phyloP scores from a whole-genome alignment of 2,113 vertebrate species.

The Cynoglossus semilaevis region DNA sequence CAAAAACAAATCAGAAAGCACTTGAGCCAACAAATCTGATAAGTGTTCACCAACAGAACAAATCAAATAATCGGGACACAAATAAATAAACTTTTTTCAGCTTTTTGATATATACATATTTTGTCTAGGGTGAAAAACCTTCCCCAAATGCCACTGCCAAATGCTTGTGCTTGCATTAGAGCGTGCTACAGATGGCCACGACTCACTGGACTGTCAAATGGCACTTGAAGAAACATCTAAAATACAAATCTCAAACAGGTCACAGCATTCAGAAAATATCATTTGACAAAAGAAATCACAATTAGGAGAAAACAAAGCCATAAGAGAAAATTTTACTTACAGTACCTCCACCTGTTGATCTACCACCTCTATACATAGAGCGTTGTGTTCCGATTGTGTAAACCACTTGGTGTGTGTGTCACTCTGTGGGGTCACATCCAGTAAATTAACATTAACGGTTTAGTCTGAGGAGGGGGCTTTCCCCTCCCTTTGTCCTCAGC shows the following conservation, averaged over 20 bases:
- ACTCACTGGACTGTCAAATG: slow-evolving; percentile 79
- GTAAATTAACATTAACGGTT: slow-evolving; percentile 46
- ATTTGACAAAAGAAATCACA: slow-evolving; percentile 57
- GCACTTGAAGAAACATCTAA: slow-evolving; percentile 73
- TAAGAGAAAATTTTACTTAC: slow-evolving; percentile 49
- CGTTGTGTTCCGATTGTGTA: slow-evolving; percentile 41
- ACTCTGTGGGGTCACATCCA: slow-evolving; percentile 31
- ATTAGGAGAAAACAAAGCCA: slow-evolving; percentile 48
- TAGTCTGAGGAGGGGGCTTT: slow-evolving; percentile 41
- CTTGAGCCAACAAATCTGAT: slow-evolving; percentile 69
- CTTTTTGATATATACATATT: slow-evolving; percentile 76
- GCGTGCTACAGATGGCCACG: slow-evolving; percentile 80
- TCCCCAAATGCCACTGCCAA: slow-evolving; percentile 70
- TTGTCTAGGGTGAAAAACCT: slow-evolving; percentile 56
- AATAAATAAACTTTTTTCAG: slow-evolving; percentile 78
- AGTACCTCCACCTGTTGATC: slow-evolving; percentile 41
- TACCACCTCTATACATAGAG: slow-evolving; percentile 63
- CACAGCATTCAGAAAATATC: slow-evolving; percentile 69
- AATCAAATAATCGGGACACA: slow-evolving; percentile 69
- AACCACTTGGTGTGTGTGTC: slow-evolving; percentile 16
- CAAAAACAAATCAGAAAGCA: slow-evolving; percentile 72
- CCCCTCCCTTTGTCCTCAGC: slow-evolving; percentile 19
- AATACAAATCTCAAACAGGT: slow-evolving; percentile 63
- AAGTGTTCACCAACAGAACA: slow-evolving; percentile 68
- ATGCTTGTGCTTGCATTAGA: slow-evolving; percentile 81